Conservation (phyloP, 2,113 vertebrate species). For the Holacanthus passer region DNA sequence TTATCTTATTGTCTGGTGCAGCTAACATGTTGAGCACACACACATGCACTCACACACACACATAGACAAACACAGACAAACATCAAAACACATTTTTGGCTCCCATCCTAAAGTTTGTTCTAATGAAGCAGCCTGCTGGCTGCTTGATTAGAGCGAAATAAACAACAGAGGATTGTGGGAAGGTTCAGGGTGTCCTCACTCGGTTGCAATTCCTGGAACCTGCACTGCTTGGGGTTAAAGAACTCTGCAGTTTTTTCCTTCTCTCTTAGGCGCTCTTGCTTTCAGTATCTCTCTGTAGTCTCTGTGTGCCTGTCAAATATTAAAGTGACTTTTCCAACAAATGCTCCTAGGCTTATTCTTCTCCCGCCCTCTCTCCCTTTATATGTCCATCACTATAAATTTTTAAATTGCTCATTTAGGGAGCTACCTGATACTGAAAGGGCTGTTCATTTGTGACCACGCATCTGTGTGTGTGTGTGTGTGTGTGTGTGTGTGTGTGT, state of each 20-base stretch:
- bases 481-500: too few species aligned
- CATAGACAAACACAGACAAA: background rate
- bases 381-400: conserved; percentile 35
- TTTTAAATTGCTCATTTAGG: conserved; percentile 67
- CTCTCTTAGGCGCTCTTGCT: background rate
- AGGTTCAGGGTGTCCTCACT: conserved; percentile 20
- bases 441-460: conserved; percentile 24
- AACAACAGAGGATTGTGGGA: conserved; percentile 42
- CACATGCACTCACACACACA: background rate
- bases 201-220: background rate
- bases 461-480: conserved; percentile 7
- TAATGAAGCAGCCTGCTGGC: background rate
- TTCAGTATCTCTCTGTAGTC: background rate
- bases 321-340: background rate
- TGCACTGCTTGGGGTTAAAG: background rate
- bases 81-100: conserved; percentile 33
- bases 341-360: background rate
- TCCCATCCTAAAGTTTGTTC: conserved; percentile 20
- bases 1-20: background rate
- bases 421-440: conserved; percentile 58
- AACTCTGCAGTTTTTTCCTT: background rate
- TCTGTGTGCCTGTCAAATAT: background rate
- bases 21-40: background rate
- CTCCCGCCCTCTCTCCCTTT: background rate
- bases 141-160: conserved; percentile 22